A percentile compares a stretch with the other conserved stretches of the same genome.
These are phyloP conservation scores for Meloidogyne hapla DNA, from an alignment of 1,140 invertebrate genomes.

Conservation along the genomic window DNA sequence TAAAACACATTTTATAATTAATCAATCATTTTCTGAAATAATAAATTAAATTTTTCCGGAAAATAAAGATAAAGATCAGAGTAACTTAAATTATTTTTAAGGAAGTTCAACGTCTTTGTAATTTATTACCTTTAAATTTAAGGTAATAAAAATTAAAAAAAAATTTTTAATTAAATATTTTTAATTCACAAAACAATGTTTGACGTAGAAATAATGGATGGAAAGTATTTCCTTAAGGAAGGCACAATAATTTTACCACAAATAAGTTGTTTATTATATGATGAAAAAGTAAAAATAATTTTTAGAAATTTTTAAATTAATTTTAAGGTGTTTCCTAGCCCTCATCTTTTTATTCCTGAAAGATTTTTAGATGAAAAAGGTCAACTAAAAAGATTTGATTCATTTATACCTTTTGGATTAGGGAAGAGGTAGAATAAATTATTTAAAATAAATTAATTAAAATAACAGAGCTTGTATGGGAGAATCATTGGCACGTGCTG, in stretches of 20 bases:
- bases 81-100: slow-evolving; percentile 14
- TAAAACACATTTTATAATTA: no score
- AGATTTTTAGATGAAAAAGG: slow-evolving; percentile 70
- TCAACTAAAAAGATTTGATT: neutral
- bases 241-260: slow-evolving; percentile 35
- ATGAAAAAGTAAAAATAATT: slow-evolving; percentile 36
- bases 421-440: slow-evolving; percentile 29
- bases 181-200: slow-evolving; percentile 29
- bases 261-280: slow-evolving; percentile 36
- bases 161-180: no score
- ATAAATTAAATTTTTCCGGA: no score
- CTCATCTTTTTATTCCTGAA: slow-evolving; percentile 78
- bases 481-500: slow-evolving; percentile 37
- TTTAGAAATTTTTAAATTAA: slow-evolving; percentile 1
- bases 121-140: slow-evolving; percentile 36
- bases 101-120: slow-evolving; percentile 38
- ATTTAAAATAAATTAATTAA: neutral
- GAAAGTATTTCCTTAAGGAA: slow-evolving; percentile 12
- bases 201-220: slow-evolving; percentile 30
- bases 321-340: slow-evolving; percentile 75
- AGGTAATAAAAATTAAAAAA: no score
- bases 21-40: no score
- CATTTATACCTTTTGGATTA: slow-evolving; percentile 11
- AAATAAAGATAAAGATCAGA: no score
- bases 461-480: slow-evolving; percentile 29